A percentile compares a stretch with the other conserved stretches of the same genome.
Evolutionary conservation across 2,888 invertebrate species (phyloP).

Genomic region (Pristionchus maxplancki): DNA sequence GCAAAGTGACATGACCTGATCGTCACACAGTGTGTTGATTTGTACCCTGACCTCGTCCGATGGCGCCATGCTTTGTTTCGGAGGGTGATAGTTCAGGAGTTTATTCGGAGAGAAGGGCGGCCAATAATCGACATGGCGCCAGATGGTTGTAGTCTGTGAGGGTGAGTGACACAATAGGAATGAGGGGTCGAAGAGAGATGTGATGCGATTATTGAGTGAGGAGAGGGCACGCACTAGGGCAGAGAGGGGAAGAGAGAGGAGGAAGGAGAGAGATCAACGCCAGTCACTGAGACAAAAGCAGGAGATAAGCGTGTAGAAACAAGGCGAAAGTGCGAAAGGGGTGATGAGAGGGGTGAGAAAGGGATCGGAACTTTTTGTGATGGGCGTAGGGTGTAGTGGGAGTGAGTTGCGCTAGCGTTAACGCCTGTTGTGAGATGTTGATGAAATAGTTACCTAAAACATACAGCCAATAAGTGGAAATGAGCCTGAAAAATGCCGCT

Average conservation of each 20-base stretch:
- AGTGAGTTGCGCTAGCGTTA: too few relatives aligned
- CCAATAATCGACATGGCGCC: neutral
- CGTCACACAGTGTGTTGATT: neutral
- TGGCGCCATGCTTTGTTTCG: constrained; percentile 6
- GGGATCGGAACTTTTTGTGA: neutral
- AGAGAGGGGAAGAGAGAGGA: neutral
- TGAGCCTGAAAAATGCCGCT: too few relatives aligned
- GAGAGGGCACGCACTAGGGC: neutral
- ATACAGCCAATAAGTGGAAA: too few relatives aligned
- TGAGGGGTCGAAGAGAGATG: neutral
- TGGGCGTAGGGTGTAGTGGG: too few relatives aligned
- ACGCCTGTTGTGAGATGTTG: too few relatives aligned
- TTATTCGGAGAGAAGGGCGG: constrained; percentile 2
- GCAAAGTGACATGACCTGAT: neutral
- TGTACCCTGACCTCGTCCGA: neutral
- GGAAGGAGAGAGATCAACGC: neutral
- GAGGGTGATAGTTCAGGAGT: constrained; percentile 3
- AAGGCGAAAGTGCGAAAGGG: constrained; percentile 26
- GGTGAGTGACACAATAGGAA: neutral
- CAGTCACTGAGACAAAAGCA: neutral
- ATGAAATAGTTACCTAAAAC: too few relatives aligned
- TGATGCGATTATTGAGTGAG: constrained; percentile 19
- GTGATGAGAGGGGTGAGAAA: neutral
- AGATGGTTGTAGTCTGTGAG: constrained; percentile 17
- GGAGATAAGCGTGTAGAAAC: neutral